Evolutionary conservation across 2,797 vertebrate species (phyloP), one percentile per base, ranked within the genome.

Genomic region (Avahi laniger): DNA sequence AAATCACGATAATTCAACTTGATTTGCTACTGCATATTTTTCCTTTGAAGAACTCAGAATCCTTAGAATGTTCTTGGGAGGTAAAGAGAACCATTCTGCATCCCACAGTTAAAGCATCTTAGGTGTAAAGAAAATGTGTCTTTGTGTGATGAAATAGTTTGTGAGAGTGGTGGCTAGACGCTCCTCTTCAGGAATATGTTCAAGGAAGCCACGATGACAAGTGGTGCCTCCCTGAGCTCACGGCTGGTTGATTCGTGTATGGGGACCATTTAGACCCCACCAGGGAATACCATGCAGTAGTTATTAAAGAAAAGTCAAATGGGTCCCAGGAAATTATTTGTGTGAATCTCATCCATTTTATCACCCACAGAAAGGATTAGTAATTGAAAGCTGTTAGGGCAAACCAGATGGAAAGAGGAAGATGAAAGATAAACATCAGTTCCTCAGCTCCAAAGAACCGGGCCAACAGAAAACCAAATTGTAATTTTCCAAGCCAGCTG

Each of bases 321-420:
- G 30, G 50, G 35, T 14, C 50, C 72, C 95, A 95, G 96, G 95
- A 97, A 97, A 94, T 95, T 95, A 97, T 98, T 89, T 98, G 97
- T 93, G 95, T 95, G 89, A 92, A 46, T 95, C 78, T 97, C 87
- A 95, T 97, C 96, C 96, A 61, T 96, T 43, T 86, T 98, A 94
- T 98, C 96, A 98, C 97, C 93, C 97, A 97, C 69, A 97, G 90
- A 97, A 98, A 96, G 59, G 94, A 98, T 98, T 98, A 98, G 93
- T 97, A 97, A 98, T 96, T 98, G 93, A 98, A 98, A 98, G 95
- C 97, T 97, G 95, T 97, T 98, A 97, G 95, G 96, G 97, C 94
- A 98, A 98, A 97, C 96, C 98, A 98, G 98, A 98, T 98, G 98
- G 97, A 95, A 98, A 97, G 72, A 97, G 93, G 96, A 97, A 96